Conservation (phyloP, 2,113 vertebrate genomes). For the Oreochromis aureus region DNA sequence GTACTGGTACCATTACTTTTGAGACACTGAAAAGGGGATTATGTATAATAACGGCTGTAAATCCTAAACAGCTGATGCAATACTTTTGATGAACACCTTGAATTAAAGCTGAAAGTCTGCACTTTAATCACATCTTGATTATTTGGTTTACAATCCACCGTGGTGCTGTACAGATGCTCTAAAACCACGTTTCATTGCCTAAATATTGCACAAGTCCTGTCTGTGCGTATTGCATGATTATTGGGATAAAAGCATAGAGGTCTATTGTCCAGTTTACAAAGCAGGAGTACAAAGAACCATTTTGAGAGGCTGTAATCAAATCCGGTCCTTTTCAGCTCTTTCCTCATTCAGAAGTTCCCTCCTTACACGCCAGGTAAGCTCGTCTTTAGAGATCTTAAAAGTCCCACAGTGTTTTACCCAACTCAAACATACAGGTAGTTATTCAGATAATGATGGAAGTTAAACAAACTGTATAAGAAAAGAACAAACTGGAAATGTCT, state of each 20-base stretch:
- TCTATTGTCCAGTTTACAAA: constrained; percentile 21
- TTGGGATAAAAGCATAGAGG: not conserved
- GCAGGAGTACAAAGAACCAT: constrained; percentile 34
- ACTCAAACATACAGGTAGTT: not conserved
- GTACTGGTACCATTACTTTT: fast-evolving
- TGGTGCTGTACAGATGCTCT: not conserved
- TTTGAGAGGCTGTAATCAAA: constrained; percentile 36
- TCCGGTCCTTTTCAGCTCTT: constrained; percentile 4
- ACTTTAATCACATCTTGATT: not conserved
- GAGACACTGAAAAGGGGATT: not conserved
- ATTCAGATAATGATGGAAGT: not conserved
- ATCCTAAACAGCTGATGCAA: not conserved
- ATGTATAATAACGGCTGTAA: not conserved
- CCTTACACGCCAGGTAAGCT: not conserved
- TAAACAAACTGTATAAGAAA: not conserved
- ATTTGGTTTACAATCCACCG: not conserved
- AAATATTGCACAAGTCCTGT: not conserved
- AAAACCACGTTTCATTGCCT: not conserved
- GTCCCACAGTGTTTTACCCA: not conserved
- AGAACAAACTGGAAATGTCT: not conserved
- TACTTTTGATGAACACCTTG: not conserved
- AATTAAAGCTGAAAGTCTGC: not conserved
- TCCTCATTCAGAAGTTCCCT: not conserved
- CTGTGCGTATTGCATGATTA: not conserved
- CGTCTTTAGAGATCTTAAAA: not conserved